These are phyloP conservation scores for Dryobotodes eremita DNA, from an alignment of 2,888 invertebrate genomes.

Conservation along the genomic window DNA sequence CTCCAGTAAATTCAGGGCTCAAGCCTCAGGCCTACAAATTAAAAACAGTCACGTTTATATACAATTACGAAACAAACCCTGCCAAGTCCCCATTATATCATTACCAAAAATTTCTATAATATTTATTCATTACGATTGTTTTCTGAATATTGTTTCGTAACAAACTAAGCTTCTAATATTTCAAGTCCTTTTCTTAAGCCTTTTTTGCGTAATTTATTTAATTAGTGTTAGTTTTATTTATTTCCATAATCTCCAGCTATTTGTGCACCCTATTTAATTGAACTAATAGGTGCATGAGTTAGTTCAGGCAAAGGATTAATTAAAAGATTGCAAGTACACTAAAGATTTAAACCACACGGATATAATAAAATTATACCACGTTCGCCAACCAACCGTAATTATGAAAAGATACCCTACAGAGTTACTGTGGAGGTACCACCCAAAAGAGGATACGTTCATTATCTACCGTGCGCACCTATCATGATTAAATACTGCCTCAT, in stretches of 20 bases:
- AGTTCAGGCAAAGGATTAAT: background rate
- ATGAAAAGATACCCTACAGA: constrained; percentile 18
- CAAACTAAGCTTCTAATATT: background rate
- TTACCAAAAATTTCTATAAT: constrained; percentile 10
- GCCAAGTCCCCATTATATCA: constrained; percentile 19
- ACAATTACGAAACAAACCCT: constrained; percentile 47
- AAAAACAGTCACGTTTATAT: constrained; percentile 44
- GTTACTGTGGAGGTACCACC: constrained; percentile 5
- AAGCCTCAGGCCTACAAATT: constrained; percentile 32
- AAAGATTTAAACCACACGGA: background rate
- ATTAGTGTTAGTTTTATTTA: no score
- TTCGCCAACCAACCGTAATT: constrained; percentile 31
- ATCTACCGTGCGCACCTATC: constrained; percentile 17
- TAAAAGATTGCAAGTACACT: background rate
- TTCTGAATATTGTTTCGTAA: constrained; percentile 20
- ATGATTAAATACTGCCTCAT: constrained; percentile 38
- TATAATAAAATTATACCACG: constrained; percentile 16
- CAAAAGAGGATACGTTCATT: constrained; percentile 31
- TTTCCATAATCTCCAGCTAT: background rate
- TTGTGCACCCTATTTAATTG: no score
- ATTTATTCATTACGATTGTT: constrained; percentile 28
- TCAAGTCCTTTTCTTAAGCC: constrained; percentile 1
- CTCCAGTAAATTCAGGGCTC: constrained; percentile 19
- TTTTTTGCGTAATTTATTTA: constrained; percentile 11
- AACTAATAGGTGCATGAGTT: background rate